Base-by-base conservation (phyloP, 2,113 vertebrate species). In the Uropsilus gracilis region DNA sequence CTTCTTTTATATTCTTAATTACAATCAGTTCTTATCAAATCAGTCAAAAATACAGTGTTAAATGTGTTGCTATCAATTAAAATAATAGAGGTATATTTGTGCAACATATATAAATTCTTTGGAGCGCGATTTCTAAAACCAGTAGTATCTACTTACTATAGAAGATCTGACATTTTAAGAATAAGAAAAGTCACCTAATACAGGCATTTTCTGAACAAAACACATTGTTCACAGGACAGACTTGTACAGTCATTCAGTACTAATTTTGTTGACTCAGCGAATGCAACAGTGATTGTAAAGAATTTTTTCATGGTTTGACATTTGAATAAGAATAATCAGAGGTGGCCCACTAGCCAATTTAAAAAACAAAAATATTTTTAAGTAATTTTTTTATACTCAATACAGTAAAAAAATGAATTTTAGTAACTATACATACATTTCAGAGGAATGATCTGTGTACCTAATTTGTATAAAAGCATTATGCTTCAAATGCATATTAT, bases 331-430 rank as follows among this genome's bases (percentile, higher is more conserved):
- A 88, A 72, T 48, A 66, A 88, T 71, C 61, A 73, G n/a, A 85
- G 28, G 73, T 42, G 18, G 11, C 10, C 37, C 84, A 87, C n/a
- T 84, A 89, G 57, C 34, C 5, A 13, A 59, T 69, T 75, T 80
- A 86, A 94, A 85, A 61, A 72, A 92, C 37, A 90, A 92, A 69
- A 42, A 18, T 12, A 32, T 63, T 77, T 92, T 17, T 61, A 89
- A 88, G 82, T 73, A 48, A 76, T 80, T 8, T 66, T 66, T 46
- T 90, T n/a, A 30, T 75, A 57, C 1, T 86, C 78, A 80, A 71
- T 61, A 39, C 83, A 81, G 42, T 90, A 76, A 86, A 91, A 91
- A 92, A 93, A 72, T 59, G 46, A 92, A 93, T 91, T 80, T 78
- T 39, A 94, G 46, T 87, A 90, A 61, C 53, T 66, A 46, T 53